phyloP scores from a whole-genome alignment of 2,797 vertebrate species.

The Aldrovandia affinis region DNA sequence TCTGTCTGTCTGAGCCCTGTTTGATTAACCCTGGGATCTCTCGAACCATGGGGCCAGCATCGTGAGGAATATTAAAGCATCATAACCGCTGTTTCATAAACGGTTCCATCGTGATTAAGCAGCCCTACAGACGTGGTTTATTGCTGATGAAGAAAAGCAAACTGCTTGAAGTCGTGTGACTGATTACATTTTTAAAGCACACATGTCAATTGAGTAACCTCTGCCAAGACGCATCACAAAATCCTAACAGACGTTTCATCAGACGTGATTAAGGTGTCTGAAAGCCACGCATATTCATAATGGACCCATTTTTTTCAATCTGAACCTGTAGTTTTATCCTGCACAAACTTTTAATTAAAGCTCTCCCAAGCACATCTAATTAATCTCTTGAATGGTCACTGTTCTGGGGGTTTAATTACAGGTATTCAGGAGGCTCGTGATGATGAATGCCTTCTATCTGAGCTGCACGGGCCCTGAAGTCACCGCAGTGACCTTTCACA shows the following conservation, averaged over 20 bases:
- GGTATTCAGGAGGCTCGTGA: background rate
- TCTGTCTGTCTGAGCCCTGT: too few species aligned
- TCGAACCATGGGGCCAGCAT: background rate
- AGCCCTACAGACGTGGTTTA: background rate
- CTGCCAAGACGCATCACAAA: too few species aligned
- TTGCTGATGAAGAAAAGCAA: background rate
- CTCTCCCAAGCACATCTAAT: background rate
- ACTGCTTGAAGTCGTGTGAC: background rate
- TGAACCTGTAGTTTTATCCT: background rate
- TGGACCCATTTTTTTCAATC: background rate
- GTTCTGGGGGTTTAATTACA: background rate
- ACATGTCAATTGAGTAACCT: background rate
- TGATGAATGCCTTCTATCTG: background rate
- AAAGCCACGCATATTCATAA: background rate
- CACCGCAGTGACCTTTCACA: background rate
- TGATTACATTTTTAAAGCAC: background rate
- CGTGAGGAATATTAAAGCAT: background rate
- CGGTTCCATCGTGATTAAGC: background rate
- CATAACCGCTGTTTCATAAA: background rate
- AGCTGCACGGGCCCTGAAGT: background rate
- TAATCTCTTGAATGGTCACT: background rate
- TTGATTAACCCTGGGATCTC: background rate
- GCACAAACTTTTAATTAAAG: background rate
- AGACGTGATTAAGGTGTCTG: too few species aligned
- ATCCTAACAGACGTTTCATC: too few species aligned